phyloP scores from a whole-genome alignment of 2,797 vertebrate species.

The Intellagama lesueurii region DNA sequence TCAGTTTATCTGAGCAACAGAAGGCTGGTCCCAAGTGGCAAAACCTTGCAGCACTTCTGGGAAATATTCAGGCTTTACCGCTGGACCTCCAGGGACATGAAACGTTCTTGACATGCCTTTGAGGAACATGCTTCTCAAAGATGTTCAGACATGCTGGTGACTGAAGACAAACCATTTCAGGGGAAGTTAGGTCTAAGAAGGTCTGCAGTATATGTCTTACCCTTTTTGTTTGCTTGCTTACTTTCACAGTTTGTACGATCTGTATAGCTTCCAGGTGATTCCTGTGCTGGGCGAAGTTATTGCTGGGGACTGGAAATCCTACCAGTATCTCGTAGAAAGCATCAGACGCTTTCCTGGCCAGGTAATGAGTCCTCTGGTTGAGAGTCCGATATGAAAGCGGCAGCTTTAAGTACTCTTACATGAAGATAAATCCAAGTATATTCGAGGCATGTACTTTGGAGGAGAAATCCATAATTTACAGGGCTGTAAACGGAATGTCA shows the following conservation, averaged over 20 bases:
- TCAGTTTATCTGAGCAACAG: too few species aligned
- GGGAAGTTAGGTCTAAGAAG: neutral
- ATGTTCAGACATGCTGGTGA: neutral
- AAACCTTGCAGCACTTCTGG: neutral
- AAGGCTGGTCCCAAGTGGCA: neutral
- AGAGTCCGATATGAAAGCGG: neutral
- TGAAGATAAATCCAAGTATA: neutral
- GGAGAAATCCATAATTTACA: neutral
- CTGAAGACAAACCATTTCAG: neutral
- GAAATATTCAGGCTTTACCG: neutral
- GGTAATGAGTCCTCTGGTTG: conserved; percentile 75
- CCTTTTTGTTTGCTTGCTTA: neutral
- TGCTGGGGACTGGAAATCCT: conserved; percentile 97
- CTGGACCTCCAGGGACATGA: neutral
- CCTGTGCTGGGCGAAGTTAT: conserved; percentile 95
- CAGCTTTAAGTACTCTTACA: neutral
- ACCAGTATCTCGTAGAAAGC: conserved; percentile 97
- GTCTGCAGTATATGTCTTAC: conserved; percentile 14
- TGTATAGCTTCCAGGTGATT: conserved; percentile 97
- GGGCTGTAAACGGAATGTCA: neutral
- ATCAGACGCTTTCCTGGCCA: conserved; percentile 93
- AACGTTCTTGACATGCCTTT: neutral
- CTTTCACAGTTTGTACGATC: conserved; percentile 88
- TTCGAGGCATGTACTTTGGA: too few species aligned
- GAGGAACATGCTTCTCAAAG: neutral